Percentiles rank a stretch among this genome's conserved stretches.
Evolutionary conservation across 2,888 invertebrate genomes (phyloP).

Genomic region (Xylota segnis): DNA sequence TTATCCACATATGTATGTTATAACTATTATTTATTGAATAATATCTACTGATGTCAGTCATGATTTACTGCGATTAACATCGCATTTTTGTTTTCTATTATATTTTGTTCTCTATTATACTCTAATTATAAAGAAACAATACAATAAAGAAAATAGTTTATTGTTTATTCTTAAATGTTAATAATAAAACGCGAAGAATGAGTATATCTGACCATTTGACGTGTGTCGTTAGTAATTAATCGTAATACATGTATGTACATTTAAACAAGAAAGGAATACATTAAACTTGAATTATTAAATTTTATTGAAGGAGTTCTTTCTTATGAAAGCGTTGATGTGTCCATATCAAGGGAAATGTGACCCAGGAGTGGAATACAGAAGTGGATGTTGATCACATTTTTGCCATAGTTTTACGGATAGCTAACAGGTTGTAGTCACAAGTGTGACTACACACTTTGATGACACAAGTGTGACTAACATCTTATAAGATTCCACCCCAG

Average conservation of each 20-base stretch:
- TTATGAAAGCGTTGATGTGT: background rate
- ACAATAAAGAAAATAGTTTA: background rate
- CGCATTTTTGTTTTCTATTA: background rate
- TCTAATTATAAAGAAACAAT: background rate
- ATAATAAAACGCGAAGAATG: constrained; percentile 24
- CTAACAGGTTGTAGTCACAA: too few relatives aligned
- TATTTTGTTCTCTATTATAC: constrained; percentile 19
- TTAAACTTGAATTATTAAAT: constrained; percentile 7
- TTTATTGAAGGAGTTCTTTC: background rate
- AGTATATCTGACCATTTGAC: constrained; percentile 22
- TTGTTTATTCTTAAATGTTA: background rate
- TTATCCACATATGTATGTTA: constrained; percentile 24
- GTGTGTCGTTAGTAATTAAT: constrained; percentile 43
- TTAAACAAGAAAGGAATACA: constrained; percentile 26
- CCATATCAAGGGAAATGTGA: too few relatives aligned
- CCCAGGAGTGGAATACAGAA: too few relatives aligned
- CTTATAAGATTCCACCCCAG: too few relatives aligned
- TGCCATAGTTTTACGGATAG: too few relatives aligned
- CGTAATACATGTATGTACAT: constrained; percentile 46
- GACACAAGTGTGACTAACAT: too few relatives aligned
- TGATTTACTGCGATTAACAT: background rate
- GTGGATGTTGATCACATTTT: too few relatives aligned
- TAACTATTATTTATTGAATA: constrained; percentile 44
- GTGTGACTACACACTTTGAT: too few relatives aligned
- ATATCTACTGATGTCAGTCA: constrained; percentile 22